Conservation (phyloP, 2,888 invertebrate species). For the Morpho deidamia region DNA sequence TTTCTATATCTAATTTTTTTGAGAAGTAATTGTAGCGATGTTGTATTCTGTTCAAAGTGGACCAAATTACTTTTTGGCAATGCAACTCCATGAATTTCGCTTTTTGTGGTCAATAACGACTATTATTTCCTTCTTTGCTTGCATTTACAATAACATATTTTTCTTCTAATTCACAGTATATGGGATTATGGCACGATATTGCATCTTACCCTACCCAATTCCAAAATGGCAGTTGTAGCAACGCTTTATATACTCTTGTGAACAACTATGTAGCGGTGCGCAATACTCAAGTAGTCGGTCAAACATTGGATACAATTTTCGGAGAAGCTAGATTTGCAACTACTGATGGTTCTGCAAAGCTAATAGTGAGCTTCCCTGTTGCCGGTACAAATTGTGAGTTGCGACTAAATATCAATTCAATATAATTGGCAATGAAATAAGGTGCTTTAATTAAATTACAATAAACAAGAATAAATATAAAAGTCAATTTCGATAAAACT, state of each 20-base stretch:
- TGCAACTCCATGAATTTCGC: too few species aligned
- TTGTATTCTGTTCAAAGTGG: too few species aligned
- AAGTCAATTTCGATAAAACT: too few species aligned
- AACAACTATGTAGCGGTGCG: slow-evolving; percentile 23
- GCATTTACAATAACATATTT: background rate
- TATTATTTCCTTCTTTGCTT: too few species aligned
- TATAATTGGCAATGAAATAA: background rate
- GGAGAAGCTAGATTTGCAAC: slow-evolving; percentile 51
- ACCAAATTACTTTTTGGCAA: too few species aligned
- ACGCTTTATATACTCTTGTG: slow-evolving; percentile 24
- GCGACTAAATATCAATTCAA: background rate
- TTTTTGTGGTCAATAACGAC: too few species aligned
- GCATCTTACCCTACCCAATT: slow-evolving; percentile 27
- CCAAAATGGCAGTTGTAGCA: slow-evolving; percentile 30
- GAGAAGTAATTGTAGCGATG: too few species aligned
- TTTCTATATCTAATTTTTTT: too few species aligned
- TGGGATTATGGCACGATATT: slow-evolving; percentile 27
- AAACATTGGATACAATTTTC: slow-evolving; percentile 37
- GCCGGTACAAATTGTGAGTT: background rate
- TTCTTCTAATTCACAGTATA: slow-evolving; percentile 22
- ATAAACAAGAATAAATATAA: too few species aligned
- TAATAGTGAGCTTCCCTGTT: slow-evolving; percentile 78
- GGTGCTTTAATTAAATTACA: too few species aligned
- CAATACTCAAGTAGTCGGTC: slow-evolving; percentile 42
- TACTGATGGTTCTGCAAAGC: slow-evolving; percentile 77